Conservation (phyloP, 2,888 invertebrate species). For the Apamea monoglypha region DNA sequence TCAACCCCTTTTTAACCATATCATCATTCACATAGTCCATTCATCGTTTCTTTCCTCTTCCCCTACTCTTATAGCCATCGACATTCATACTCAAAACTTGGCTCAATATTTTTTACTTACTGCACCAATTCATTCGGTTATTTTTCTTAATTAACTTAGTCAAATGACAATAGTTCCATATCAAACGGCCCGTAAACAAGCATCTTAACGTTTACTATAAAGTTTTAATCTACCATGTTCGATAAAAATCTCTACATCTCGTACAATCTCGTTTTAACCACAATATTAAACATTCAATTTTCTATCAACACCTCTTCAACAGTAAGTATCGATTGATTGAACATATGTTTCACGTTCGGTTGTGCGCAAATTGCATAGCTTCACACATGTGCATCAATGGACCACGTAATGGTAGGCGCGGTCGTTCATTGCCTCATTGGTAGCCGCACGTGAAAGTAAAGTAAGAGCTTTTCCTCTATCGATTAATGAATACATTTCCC, state of each 20-base stretch:
- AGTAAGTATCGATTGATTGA: slow-evolving; percentile 23
- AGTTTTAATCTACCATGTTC: background rate
- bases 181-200: background rate
- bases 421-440: slow-evolving; percentile 41
- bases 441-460: slow-evolving; percentile 68
- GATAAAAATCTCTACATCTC: background rate
- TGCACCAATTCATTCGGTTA: background rate
- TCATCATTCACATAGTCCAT: no score
- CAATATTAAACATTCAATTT: slow-evolving; percentile 14
- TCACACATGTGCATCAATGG: slow-evolving; percentile 53
- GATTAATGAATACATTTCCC: slow-evolving; percentile 68
- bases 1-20: no score
- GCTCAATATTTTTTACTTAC: background rate
- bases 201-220: background rate
- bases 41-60: no score
- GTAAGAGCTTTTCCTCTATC: slow-evolving; percentile 68
- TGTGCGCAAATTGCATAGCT: slow-evolving; percentile 52
- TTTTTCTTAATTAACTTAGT: background rate
- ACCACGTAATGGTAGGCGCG: slow-evolving; percentile 60
- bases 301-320: slow-evolving; percentile 4
- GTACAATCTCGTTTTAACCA: background rate
- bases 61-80: background rate
- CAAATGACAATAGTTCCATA: background rate
- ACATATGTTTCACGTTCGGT: slow-evolving; percentile 59
- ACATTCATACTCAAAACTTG: background rate